These are phyloP conservation scores for Frieseomelitta varia DNA, from an alignment of 1,140 invertebrate genomes.

Conservation along the genomic window DNA sequence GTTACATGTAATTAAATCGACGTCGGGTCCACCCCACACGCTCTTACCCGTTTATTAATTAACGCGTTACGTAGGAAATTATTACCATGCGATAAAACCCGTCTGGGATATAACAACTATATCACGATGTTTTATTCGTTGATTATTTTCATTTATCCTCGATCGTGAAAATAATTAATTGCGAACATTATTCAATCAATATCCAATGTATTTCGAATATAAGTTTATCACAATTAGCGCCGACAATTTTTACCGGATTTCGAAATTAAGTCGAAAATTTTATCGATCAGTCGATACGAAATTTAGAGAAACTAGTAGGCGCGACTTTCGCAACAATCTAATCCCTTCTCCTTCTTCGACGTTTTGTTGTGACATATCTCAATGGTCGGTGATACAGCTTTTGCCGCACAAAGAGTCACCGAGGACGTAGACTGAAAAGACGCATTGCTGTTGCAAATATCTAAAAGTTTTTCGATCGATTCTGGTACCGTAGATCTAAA, in stretches of 20 bases:
- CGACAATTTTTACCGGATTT: not conserved
- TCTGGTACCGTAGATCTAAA: slow-evolving; percentile 34
- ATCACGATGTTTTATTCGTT: slow-evolving; percentile 22
- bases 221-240: not conserved
- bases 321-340: not conserved
- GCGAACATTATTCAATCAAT: slow-evolving; percentile 9
- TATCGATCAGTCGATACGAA: too few relatives aligned
- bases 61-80: slow-evolving; percentile 56
- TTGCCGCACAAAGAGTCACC: not conserved
- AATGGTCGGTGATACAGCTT: not conserved
- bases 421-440: slow-evolving; percentile 2
- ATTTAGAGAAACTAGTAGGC: not conserved
- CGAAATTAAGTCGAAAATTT: too few relatives aligned
- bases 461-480: slow-evolving; percentile 52
- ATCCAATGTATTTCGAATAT: not conserved
- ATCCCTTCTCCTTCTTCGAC: not conserved
- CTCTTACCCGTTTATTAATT: slow-evolving; percentile 64
- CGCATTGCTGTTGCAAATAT: slow-evolving; percentile 30
- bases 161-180: slow-evolving; percentile 32
- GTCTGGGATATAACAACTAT: slow-evolving; percentile 27
- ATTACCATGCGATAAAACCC: slow-evolving; percentile 50
- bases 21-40: slow-evolving; percentile 25
- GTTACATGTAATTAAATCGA: slow-evolving; percentile 59
- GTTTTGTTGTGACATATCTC: not conserved
- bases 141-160: slow-evolving; percentile 19